Evolutionary conservation across 2,888 invertebrate genomes (phyloP).

Genomic region (Drosophila neutralis): DNA sequence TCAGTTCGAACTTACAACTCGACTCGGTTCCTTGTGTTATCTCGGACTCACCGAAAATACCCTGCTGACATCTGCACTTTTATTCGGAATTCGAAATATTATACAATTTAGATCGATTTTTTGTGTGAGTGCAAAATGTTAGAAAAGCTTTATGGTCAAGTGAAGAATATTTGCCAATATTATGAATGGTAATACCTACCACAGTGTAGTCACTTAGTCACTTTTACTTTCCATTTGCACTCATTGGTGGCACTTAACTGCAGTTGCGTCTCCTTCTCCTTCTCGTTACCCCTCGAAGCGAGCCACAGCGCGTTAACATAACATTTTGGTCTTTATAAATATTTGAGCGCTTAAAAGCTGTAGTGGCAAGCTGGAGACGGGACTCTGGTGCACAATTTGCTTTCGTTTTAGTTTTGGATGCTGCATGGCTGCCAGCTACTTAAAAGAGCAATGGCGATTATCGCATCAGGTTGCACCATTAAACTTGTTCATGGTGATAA

Average conservation of each 20-base stretch:
- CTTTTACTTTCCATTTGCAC: slow-evolving; percentile 55
- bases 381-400: slow-evolving; percentile 30
- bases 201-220: slow-evolving; percentile 34
- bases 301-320: slow-evolving; percentile 59
- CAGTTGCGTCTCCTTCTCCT: slow-evolving; percentile 7
- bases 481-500: slow-evolving; percentile 39
- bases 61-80: neutral
- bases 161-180: slow-evolving; percentile 10
- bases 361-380: slow-evolving; percentile 27
- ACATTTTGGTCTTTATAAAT: slow-evolving; percentile 69
- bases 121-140: neutral
- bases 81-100: neutral
- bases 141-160: neutral
- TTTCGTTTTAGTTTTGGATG: slow-evolving; percentile 26
- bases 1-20: too few species aligned
- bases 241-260: slow-evolving; percentile 65
- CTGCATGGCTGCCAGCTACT: slow-evolving; percentile 36
- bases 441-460: slow-evolving; percentile 49
- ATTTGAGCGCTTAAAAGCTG: slow-evolving; percentile 73
- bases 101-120: neutral
- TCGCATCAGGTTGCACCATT: slow-evolving; percentile 49
- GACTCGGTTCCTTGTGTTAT: neutral
- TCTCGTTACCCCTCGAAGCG: slow-evolving; percentile 13
- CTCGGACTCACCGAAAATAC: neutral
- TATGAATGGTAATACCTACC: slow-evolving; percentile 13